Evolutionary conservation across 2,888 invertebrate genomes (phyloP).

Genomic region (Nemapogon koenigi): DNA sequence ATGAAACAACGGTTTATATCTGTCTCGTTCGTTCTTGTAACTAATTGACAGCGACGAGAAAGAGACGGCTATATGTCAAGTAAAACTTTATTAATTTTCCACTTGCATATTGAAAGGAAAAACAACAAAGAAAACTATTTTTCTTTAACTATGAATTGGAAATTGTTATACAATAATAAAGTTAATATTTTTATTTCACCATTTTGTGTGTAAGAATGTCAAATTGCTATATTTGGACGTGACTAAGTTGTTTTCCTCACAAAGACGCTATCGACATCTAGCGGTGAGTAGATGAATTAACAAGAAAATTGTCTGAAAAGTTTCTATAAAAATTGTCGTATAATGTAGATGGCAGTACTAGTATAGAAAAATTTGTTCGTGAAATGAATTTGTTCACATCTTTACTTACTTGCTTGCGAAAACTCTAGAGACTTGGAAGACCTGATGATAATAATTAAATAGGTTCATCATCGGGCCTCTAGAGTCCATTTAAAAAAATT

Average conservation of each 20-base stretch:
- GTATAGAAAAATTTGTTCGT: too few species aligned
- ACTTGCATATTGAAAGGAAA: conserved; percentile 49
- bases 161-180: conserved; percentile 26
- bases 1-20: not conserved
- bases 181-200: conserved; percentile 51
- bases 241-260: conserved; percentile 21
- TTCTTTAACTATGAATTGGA: conserved; percentile 43
- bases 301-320: not conserved
- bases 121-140: conserved; percentile 32
- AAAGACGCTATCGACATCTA: conserved; percentile 33
- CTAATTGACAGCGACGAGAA: conserved; percentile 14
- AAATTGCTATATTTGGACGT: conserved; percentile 44
- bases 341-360: too few species aligned
- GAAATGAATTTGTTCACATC: too few species aligned
- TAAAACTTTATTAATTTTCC: conserved; percentile 51
- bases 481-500: too few species aligned
- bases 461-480: too few species aligned
- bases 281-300: conserved; percentile 15
- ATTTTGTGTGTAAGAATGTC: conserved; percentile 33
- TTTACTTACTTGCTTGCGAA: too few species aligned
- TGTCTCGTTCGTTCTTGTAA: not conserved
- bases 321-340: too few species aligned
- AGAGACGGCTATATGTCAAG: conserved; percentile 29
- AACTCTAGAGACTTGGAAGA: too few species aligned
- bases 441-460: too few species aligned